Base-by-base conservation (phyloP, 1,140 invertebrate genomes). In the Bombus waltoni region DNA sequence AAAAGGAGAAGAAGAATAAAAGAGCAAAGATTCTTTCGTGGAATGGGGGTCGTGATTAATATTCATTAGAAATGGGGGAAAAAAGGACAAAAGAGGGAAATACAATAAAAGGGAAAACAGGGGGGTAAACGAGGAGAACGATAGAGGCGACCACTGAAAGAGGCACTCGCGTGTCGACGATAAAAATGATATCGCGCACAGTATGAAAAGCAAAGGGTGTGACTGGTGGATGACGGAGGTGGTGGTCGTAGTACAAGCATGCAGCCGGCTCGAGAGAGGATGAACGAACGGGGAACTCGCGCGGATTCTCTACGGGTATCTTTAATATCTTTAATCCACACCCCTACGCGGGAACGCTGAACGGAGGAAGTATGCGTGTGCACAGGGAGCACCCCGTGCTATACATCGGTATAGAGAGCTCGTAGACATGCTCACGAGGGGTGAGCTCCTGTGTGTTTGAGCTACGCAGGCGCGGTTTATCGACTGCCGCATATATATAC, bases 281-380 rank as follows among this genome's bases (percentile, higher is more conserved):
- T 18, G 78, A 74, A 75, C 70, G 87, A 71, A 71, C 32, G 38
- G 28, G 71, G 71, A 6, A 81, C 57, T 44, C 35, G 25, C n/a
- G 25, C 66, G 59, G 70, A 66, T 74, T 75, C 77, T 79, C 78
- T 10, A 40, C 65, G 53, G 87, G 77, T 90, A 88, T 91, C 89
- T 91, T 90, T 91, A 91, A 91, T 91, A 90, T 89, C 89, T 91
- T 90, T 91, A 89, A 91, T 91, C 87, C 89, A 91, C 90, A 91
- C 89, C 89, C 89, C 81, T 82, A 81, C 74, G 87, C 86, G 88
- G 86, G 77, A 86, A 88, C 79, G 88, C 65, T 53, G 80, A 77
- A 88, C 79, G 65, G 38, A 77, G 88, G 72, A 83, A 81, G 85
- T 89, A 87, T 90, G 85, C 88, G 81, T 89, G 87, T 89, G 88